A percentile compares a stretch with the other conserved stretches of the same genome.
These are phyloP conservation scores for Chrysolina americana DNA, from an alignment of 2,888 invertebrate genomes.

Conservation along the genomic window DNA sequence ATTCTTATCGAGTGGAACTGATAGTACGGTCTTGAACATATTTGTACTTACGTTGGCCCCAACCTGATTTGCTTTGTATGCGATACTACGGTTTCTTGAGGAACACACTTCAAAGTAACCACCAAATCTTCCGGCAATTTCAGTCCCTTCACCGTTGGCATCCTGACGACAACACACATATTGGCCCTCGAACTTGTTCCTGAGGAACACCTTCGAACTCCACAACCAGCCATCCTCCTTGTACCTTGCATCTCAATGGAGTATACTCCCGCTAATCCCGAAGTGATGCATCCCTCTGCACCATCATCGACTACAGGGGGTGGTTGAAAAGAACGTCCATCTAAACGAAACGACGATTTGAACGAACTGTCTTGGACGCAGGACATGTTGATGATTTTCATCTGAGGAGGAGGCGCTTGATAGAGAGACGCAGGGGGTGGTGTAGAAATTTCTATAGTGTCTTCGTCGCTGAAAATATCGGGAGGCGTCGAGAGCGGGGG, in stretches of 20 bases:
- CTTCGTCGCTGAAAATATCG: conserved; percentile 49
- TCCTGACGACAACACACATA: conserved; percentile 73
- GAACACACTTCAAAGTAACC: conserved; percentile 73
- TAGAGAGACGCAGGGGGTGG: conserved; percentile 51
- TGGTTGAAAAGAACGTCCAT: conserved; percentile 46
- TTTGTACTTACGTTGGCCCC: conserved; percentile 51
- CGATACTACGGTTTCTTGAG: conserved; percentile 72
- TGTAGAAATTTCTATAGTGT: conserved; percentile 54
- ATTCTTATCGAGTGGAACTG: too few species aligned
- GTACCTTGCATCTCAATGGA: conserved; percentile 69
- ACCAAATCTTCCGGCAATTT: conserved; percentile 71
- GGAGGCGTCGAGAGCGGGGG: conserved; percentile 52
- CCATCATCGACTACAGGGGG: conserved; percentile 61
- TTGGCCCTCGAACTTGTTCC: conserved; percentile 58
- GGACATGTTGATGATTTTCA: conserved; percentile 64
- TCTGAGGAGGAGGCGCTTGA: conserved; percentile 50
- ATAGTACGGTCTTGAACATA: not conserved
- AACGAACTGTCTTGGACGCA: conserved; percentile 65
- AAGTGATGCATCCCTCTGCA: conserved; percentile 57
- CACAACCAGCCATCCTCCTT: conserved; percentile 71
- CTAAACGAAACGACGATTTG: conserved; percentile 59
- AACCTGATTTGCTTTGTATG: conserved; percentile 69
- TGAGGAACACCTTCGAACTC: conserved; percentile 69
- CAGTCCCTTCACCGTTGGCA: conserved; percentile 72
- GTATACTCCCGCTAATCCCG: conserved; percentile 55